A percentile compares a stretch with the other conserved stretches of the same genome.
phyloP scores from a whole-genome alignment of 2,113 vertebrate genomes.

The Meles meles region DNA sequence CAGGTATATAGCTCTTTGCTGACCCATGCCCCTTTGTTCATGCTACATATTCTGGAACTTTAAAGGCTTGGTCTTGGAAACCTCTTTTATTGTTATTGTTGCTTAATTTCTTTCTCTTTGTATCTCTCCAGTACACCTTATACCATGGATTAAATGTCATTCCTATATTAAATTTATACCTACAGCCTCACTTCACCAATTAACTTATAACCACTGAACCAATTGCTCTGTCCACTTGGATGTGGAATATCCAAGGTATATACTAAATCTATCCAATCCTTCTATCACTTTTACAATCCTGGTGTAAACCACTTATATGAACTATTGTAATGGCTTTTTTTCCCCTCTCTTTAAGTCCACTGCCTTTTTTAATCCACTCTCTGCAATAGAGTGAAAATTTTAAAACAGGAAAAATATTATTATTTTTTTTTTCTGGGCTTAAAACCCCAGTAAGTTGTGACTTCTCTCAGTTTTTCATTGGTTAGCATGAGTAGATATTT shows the following conservation, averaged over 20 bases:
- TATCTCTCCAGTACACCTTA: neutral
- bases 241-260: neutral
- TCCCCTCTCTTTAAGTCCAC: neutral
- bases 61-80: neutral
- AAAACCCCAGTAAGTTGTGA: neutral
- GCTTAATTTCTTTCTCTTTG: neutral
- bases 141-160: neutral
- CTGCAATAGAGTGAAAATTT: neutral
- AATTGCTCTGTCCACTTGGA: neutral
- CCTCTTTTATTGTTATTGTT: neutral
- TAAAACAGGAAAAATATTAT: neutral
- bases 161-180: neutral
- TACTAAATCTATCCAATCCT: neutral
- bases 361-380: neutral
- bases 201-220: neutral
- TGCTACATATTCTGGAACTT: neutral
- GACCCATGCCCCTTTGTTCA: neutral
- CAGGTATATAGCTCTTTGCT: neutral
- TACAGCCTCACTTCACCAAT: neutral
- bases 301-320: neutral
- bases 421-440: neutral
- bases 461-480: neutral
- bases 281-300: neutral
- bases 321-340: neutral
- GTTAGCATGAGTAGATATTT: neutral